Evolutionary conservation across 2,888 invertebrate genomes (phyloP).

Genomic region (Hyppa rectilinea): DNA sequence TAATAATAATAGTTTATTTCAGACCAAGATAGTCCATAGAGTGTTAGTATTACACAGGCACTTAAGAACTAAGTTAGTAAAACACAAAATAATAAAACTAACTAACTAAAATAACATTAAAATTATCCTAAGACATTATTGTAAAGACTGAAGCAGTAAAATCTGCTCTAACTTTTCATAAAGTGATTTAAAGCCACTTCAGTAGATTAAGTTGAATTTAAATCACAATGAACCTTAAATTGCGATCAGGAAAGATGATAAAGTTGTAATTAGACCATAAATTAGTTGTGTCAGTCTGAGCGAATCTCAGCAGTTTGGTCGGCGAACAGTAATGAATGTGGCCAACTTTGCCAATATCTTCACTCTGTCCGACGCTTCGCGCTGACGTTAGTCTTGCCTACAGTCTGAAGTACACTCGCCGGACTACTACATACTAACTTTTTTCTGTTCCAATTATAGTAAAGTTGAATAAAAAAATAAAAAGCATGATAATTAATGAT

Average conservation of each 20-base stretch:
- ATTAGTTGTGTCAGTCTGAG: conserved; percentile 1
- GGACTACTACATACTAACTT: no score
- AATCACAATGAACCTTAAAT: conserved; percentile 9
- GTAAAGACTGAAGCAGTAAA: not conserved
- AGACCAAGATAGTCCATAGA: no score
- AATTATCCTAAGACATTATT: no score
- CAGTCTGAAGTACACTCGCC: not conserved
- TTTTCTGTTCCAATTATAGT: not conserved
- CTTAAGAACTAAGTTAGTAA: no score
- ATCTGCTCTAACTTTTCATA: not conserved
- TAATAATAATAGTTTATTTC: no score
- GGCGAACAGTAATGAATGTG: conserved; percentile 26
- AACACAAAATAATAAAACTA: no score
- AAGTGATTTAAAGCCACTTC: not conserved
- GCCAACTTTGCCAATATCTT: conserved; percentile 48
- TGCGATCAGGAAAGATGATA: not conserved
- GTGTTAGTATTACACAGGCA: no score
- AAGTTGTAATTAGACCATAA: not conserved
- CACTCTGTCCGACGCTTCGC: conserved; percentile 2
- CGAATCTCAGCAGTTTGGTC: conserved; percentile 25
- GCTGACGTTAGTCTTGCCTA: conserved; percentile 2
- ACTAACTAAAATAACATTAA: no score
- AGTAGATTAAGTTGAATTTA: not conserved
- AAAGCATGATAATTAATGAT: not conserved
- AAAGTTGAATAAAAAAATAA: not conserved